Base-by-base conservation (phyloP, 2,797 vertebrate genomes). In the Periophthalmus magnuspinnatus region DNA sequence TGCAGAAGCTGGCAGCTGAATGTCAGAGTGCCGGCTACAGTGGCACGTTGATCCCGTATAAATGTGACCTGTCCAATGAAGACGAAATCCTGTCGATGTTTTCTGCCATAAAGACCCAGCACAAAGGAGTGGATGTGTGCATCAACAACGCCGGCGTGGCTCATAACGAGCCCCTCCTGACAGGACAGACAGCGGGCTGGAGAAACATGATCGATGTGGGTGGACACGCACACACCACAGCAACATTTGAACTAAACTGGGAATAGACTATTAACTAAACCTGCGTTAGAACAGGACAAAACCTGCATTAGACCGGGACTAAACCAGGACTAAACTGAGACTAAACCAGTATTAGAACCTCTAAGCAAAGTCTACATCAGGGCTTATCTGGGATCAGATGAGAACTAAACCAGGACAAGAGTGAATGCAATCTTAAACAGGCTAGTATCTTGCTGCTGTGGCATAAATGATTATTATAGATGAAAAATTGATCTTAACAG, bases 21-120 rank as follows among this genome's bases (percentile, higher is more conserved):
- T 98, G 95, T 84, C 95, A 97, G 93, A 99, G 97, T 0, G 96
- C 97, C 0, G 97, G 96, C 80, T 98, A 95, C 74, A 92, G 91
- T 0, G 97, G 97, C 57, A 96, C 94, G 5, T 93, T 99, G 76
- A 94, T 98, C 87, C 97, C 97, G 0, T 97, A 97, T 88, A 98
- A 96, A 89, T 99, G 97, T 1, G 97, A 99, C 79, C 93, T 99
- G 74, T 94, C 96, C 68, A 96, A 94, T 0, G 97, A 99, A 84
- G 97, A 98, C 70, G 97, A 98, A 90, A 99, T 99, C 88, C 93
- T 99, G 59, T 98, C 97, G 74, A 98, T 98, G 97, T 99, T 99
- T 83, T 99, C 96, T 0, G 97, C 97, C 5, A 95, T 99, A 87
- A 95, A 90, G 84, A 96, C 96, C 0, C 93, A 96, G 56, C 95